Evolutionary conservation across 2,797 vertebrate genomes (phyloP).

Genomic region (Danio albolineatus): DNA sequence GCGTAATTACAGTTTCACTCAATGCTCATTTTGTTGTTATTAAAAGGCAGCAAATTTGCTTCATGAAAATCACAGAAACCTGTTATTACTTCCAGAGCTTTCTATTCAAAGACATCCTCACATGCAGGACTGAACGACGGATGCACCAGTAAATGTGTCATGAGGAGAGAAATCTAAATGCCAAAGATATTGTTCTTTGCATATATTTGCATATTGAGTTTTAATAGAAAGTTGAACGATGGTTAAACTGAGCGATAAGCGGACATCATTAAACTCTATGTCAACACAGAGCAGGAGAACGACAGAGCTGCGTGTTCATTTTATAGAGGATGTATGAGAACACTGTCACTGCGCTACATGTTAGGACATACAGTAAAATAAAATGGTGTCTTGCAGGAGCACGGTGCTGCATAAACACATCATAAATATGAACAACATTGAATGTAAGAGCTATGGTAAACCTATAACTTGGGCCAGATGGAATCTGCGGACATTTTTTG

Average conservation of each 20-base stretch:
- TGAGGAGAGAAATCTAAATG: background rate
- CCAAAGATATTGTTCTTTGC: no score
- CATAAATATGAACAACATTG: no score
- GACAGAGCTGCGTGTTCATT: slow-evolving; percentile 2
- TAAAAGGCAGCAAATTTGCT: background rate
- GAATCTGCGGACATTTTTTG: no score
- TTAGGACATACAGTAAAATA: no score
- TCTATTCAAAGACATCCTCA: slow-evolving; percentile 6
- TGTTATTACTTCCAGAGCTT: background rate
- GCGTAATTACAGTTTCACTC: background rate
- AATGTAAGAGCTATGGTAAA: no score
- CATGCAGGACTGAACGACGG: background rate
- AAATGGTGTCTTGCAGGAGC: no score
- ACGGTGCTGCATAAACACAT: no score
- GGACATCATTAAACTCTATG: background rate
- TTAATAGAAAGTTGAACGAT: background rate
- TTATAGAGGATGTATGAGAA: background rate
- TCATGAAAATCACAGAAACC: background rate
- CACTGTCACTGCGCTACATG: no score
- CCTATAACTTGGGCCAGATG: no score
- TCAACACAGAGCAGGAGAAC: background rate
- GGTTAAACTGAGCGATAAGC: slow-evolving; percentile 10
- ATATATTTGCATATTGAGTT: background rate
- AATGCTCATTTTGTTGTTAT: background rate
- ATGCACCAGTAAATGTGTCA: background rate